These are phyloP conservation scores for Apodemus speciosus DNA, from an alignment of 2,113 vertebrate genomes.

Conservation along the genomic window DNA sequence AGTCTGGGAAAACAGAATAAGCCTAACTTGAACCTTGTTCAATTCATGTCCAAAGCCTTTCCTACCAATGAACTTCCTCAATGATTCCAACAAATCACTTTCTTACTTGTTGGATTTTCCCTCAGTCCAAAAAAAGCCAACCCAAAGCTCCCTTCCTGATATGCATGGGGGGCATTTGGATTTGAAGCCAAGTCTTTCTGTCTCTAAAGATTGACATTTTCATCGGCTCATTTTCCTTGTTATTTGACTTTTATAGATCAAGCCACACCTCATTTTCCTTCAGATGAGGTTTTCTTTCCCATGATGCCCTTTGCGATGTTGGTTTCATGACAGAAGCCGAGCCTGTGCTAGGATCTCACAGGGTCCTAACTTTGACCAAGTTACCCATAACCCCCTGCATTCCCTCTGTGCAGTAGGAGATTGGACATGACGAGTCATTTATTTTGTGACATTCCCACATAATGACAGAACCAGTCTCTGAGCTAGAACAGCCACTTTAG, in stretches of 20 bases:
- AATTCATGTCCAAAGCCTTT: not conserved
- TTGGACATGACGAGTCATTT: not conserved
- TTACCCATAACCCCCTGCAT: not conserved
- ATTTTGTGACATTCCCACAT: not conserved
- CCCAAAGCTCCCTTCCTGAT: not conserved
- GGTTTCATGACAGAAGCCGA: not conserved
- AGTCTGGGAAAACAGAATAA: not conserved
- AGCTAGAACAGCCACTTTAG: constrained; percentile 2
- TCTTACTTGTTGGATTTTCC: not conserved
- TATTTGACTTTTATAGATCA: constrained; percentile 28
- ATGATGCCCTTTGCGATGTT: not conserved
- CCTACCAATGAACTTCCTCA: not conserved
- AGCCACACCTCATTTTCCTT: constrained; percentile 20
- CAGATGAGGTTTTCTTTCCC: not conserved
- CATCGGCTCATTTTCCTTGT: constrained; percentile 37
- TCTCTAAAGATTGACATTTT: constrained; percentile 15
- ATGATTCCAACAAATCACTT: not conserved
- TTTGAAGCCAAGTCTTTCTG: constrained; percentile 32
- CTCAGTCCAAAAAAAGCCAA: not conserved
- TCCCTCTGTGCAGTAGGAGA: not conserved
- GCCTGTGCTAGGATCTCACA: not conserved
- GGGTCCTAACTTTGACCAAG: not conserved
- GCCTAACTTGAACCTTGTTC: not conserved
- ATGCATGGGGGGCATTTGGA: constrained; percentile 4
- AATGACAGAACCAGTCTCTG: not conserved